Evolutionary conservation across 2,888 invertebrate species (phyloP), one percentile per base, ranked within the genome.

Genomic region (Crepidodera aurea): DNA sequence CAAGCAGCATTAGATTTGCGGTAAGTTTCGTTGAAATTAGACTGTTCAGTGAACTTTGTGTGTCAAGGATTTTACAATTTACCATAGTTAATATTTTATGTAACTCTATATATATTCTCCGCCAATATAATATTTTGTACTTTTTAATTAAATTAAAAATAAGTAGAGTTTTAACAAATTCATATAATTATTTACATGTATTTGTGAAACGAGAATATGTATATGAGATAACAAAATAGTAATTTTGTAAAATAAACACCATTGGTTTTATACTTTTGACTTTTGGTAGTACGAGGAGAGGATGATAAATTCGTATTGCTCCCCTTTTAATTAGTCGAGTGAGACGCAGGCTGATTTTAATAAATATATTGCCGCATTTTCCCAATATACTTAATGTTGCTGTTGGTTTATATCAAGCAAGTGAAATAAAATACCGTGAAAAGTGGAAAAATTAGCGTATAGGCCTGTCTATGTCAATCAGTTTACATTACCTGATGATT

Each of bases 51-150:
- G 40, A 40, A 53, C 27, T 40, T 40, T 53, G 16, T 53, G 40
- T 37, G 53, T 53, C 53, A 53, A 40, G 53, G 53, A 40, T 53
- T 53, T 27, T 12, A 34, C n/a, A 34, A 34, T 34, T 34, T 34
- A 34, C 5, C 13, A 12, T 29, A 10, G 2, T 37, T 13, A 25
- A 10, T 51, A 34, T 34, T 46, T 46, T 46, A 46, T 46, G 46
- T 25, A 46, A 27, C 22, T 51, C 12, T 34, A 19, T 10, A 25
- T 27, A 46, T 25, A 7, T 27, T n/a, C n/a, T 29, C 10, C 3
- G 25, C 7, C 2, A n/a, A 34, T 18, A 22, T 37, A 7, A 19
- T 19, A 22, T 12, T 37, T 22, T 19, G 37, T 37, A 51, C 4
- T 22, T 22, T 19, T 37, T n/a, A 13, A 37, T 37, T 51, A 13